A percentile compares a stretch with the other conserved stretches of the same genome.
These are phyloP conservation scores for Atractosteus spatula DNA, from an alignment of 2,113 vertebrate species.

Conservation along the genomic window DNA sequence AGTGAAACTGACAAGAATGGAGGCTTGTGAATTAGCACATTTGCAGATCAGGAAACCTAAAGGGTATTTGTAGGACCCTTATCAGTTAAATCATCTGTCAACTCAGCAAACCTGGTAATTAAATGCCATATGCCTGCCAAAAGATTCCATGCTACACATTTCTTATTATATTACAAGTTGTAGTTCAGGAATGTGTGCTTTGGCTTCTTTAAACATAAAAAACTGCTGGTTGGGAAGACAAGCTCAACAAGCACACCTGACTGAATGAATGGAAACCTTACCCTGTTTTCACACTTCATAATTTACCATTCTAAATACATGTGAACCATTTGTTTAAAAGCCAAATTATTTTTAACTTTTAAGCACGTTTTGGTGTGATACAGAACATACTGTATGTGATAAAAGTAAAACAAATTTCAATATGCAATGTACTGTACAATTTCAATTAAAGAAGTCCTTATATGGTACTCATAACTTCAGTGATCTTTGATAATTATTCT, in stretches of 20 bases:
- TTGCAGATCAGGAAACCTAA: slow-evolving; percentile 33
- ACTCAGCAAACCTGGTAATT: slow-evolving; percentile 58
- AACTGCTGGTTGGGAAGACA: slow-evolving; percentile 46
- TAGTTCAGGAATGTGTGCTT: slow-evolving; percentile 52
- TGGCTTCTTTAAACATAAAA: slow-evolving; percentile 18
- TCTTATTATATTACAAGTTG: slow-evolving; percentile 73
- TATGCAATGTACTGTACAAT: no score
- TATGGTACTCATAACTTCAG: no score
- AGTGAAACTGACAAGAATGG: slow-evolving; percentile 27
- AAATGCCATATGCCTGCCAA: slow-evolving; percentile 62
- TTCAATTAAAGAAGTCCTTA: no score
- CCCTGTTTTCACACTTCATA: slow-evolving; percentile 54
- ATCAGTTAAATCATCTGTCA: slow-evolving; percentile 51
- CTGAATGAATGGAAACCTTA: slow-evolving; percentile 51
- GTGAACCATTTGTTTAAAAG: slow-evolving; percentile 58
- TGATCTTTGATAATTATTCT: no score
- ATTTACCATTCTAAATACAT: slow-evolving; percentile 55
- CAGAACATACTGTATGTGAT: no score
- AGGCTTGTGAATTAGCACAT: slow-evolving; percentile 32
- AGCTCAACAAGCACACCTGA: slow-evolving; percentile 25
- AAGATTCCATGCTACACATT: slow-evolving; percentile 61
- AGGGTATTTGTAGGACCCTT: slow-evolving; percentile 30
- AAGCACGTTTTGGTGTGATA: no score
- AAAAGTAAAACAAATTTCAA: no score
- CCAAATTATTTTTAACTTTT: slow-evolving; percentile 52